Percentiles rank a stretch among this genome's conserved stretches.
Conservation (phyloP, 1,140 invertebrate species). For the Fopius arisanus region DNA sequence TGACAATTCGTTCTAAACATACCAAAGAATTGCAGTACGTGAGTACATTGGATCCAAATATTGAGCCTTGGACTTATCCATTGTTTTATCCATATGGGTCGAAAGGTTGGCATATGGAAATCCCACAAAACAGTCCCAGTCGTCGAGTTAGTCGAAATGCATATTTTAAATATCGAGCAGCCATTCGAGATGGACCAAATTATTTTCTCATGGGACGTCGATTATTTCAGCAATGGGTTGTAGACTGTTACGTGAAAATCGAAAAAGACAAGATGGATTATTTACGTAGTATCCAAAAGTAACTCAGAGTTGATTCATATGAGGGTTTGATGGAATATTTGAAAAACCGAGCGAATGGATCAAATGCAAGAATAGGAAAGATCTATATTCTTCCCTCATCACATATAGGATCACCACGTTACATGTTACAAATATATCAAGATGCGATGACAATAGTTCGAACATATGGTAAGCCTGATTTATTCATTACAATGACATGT, state of each 20-base stretch:
- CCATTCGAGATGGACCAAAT: slow-evolving; percentile 16
- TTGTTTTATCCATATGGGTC: slow-evolving; percentile 19
- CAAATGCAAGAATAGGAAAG: background rate
- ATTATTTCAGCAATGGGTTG: slow-evolving; percentile 30
- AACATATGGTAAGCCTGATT: background rate
- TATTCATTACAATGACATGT: background rate
- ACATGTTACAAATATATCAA: background rate
- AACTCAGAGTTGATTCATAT: background rate
- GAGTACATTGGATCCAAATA: slow-evolving; percentile 27
- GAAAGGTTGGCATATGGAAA: slow-evolving; percentile 18
- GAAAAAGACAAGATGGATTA: slow-evolving; percentile 20
- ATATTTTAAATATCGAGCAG: slow-evolving; percentile 25
- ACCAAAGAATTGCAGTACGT: slow-evolving; percentile 19
- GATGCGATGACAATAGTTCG: background rate
- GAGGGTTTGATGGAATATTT: background rate
- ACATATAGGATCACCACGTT: background rate
- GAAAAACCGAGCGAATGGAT: background rate
- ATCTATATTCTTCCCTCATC: background rate
- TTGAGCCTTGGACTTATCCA: slow-evolving; percentile 27
- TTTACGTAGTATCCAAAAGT: background rate
- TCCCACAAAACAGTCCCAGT: background rate
- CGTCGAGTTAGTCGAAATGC: slow-evolving; percentile 11
- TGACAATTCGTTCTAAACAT: slow-evolving; percentile 23
- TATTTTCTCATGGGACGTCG: slow-evolving; percentile 23
- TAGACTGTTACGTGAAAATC: slow-evolving; percentile 22